Conservation (phyloP, 2,113 vertebrate species). For the Gobio gobio region DNA sequence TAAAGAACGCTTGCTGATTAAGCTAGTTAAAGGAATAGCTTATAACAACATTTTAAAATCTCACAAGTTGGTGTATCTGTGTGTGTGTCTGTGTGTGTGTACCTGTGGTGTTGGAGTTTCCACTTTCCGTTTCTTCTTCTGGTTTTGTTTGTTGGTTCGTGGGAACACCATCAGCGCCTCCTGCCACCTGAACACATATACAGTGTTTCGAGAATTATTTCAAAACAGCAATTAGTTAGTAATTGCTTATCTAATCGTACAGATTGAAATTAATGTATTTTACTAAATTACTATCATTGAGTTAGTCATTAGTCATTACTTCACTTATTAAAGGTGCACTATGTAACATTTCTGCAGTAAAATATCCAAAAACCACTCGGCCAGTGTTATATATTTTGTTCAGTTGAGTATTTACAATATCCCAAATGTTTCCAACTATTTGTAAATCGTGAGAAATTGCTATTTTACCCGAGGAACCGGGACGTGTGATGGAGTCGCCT, state of each 20-base stretch:
- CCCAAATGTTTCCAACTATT: too few species aligned
- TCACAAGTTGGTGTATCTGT: not conserved
- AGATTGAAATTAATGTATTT: not conserved
- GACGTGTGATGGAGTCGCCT: too few species aligned
- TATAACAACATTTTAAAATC: not conserved
- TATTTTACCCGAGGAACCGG: too few species aligned
- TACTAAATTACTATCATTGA: not conserved
- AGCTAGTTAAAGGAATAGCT: not conserved
- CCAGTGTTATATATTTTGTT: too few species aligned
- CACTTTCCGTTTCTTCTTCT: constrained; percentile 98
- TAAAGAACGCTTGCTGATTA: not conserved
- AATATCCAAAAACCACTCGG: too few species aligned
- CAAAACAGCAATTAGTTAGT: not conserved
- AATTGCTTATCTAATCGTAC: not conserved
- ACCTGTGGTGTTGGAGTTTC: constrained; percentile 95
- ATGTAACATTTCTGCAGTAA: too few species aligned
- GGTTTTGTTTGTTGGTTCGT: constrained; percentile 96
- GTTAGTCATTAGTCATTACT: not conserved
- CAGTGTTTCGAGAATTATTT: constrained; percentile 14
- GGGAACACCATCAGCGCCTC: constrained; percentile 93
- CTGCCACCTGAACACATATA: constrained; percentile 82
- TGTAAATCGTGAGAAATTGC: too few species aligned
- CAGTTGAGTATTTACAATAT: too few species aligned
- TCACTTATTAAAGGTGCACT: not conserved
- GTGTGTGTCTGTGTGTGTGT: constrained; percentile 37